Conservation (phyloP, 2,797 vertebrate species). For the Carduelis carduelis region DNA sequence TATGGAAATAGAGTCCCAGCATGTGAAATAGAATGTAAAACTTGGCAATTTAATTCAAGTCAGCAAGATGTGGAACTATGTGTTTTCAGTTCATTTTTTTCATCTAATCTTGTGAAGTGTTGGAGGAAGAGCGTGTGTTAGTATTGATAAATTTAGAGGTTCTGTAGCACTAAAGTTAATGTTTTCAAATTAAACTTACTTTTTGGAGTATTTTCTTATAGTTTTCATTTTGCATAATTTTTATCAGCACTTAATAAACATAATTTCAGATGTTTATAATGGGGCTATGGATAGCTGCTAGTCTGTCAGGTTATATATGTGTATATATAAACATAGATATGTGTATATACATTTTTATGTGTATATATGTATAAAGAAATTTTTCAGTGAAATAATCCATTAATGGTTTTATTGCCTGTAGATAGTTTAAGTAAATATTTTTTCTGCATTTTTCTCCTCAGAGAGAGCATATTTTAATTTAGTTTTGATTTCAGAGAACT, state of each 20-base stretch:
- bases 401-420: neutral
- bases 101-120: neutral
- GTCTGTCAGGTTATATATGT: neutral
- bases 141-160: neutral
- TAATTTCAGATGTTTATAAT: neutral
- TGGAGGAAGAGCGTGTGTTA: neutral
- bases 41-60: neutral
- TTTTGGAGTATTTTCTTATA: neutral
- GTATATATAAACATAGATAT: neutral
- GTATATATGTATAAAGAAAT: neutral
- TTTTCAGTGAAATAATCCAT: constrained; percentile 41
- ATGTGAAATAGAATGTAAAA: constrained; percentile 1
- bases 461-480: constrained; percentile 58
- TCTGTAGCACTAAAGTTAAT: neutral
- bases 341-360: neutral
- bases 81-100: neutral
- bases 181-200: neutral
- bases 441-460: neutral
- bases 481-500: constrained; percentile 74
- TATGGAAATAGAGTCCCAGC: neutral
- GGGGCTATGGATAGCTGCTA: neutral
- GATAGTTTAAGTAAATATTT: neutral
- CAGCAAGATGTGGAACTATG: neutral
- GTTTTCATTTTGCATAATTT: constrained; percentile 4
- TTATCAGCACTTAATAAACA: neutral